Evolutionary conservation across 2,888 invertebrate genomes (phyloP).

Genomic region (Orthosia cruda): DNA sequence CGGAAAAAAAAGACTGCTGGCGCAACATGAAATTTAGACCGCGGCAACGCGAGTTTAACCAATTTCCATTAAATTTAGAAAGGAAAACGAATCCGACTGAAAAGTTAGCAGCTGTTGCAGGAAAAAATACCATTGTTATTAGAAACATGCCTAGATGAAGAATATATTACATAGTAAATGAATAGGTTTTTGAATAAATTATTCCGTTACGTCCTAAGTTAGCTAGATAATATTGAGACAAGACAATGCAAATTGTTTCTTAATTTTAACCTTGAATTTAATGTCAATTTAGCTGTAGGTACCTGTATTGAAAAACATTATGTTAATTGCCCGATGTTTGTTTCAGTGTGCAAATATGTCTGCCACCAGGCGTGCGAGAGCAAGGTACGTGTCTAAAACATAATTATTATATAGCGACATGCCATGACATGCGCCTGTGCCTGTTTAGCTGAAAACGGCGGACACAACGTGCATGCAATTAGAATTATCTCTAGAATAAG

Average conservation of each 20-base stretch:
- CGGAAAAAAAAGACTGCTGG: neutral
- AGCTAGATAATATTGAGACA: conserved; percentile 17
- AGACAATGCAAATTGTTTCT: conserved; percentile 8
- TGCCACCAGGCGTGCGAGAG: conserved; percentile 95
- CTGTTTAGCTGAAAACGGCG: conserved; percentile 48
- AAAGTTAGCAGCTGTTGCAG: conserved; percentile 1
- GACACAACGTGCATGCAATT: conserved; percentile 64
- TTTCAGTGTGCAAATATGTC: conserved; percentile 96
- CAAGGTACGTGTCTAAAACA: conserved; percentile 92
- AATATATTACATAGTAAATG: conserved; percentile 6
- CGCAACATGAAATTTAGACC: neutral
- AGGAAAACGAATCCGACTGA: neutral
- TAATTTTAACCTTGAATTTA: conserved; percentile 26
- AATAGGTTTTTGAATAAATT: conserved; percentile 1
- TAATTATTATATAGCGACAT: conserved; percentile 17
- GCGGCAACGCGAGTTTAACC: conserved; percentile 17
- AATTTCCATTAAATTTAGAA: conserved; percentile 31
- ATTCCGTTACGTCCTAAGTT: conserved; percentile 2
- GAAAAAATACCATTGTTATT: conserved; percentile 10
- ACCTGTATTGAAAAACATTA: conserved; percentile 23
- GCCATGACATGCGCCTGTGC: conserved; percentile 27
- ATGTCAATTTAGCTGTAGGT: conserved; percentile 12
- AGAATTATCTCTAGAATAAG: conserved; percentile 64
- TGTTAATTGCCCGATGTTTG: conserved; percentile 77
- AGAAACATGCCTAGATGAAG: neutral